Percentiles rank a stretch among this genome's conserved stretches.
phyloP scores from a whole-genome alignment of 2,797 vertebrate genomes.

The Anabas testudineus region DNA sequence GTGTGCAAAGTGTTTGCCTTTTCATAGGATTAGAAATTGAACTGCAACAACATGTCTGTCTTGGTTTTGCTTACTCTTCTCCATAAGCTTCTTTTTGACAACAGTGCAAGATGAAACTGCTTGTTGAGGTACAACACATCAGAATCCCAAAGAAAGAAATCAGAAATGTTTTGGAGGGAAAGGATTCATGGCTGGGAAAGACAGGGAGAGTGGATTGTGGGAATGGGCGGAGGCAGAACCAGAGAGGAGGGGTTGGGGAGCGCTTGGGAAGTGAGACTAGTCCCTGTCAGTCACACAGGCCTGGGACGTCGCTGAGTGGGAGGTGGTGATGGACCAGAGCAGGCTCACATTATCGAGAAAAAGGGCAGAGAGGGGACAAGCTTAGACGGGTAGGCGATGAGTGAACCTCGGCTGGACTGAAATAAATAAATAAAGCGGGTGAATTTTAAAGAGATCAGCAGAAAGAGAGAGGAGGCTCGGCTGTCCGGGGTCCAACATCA shows the following conservation, averaged over 20 bases:
- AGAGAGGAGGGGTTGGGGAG: neutral
- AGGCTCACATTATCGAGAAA: conserved; percentile 58
- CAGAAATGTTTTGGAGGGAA: conserved; percentile 7
- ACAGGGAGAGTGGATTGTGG: conserved; percentile 17
- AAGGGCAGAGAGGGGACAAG: conserved; percentile 70
- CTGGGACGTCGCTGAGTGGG: conserved; percentile 65
- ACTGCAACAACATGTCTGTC: conserved; percentile 2
- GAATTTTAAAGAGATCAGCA: conserved; percentile 37
- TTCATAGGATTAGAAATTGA: conserved; percentile 2
- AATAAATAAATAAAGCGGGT: conserved; percentile 60
- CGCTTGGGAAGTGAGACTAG: conserved; percentile 28
- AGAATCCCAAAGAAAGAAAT: conserved; percentile 11
- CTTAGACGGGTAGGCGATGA: conserved; percentile 67
- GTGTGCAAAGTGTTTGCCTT: neutral
- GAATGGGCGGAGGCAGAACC: conserved; percentile 20
- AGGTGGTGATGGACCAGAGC: conserved; percentile 76
- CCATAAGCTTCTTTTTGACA: neutral
- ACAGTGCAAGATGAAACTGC: conserved; percentile 16
- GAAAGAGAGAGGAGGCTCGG: conserved; percentile 13
- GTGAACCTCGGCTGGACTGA: conserved; percentile 51
- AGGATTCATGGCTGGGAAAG: conserved; percentile 7
- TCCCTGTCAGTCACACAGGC: conserved; percentile 49
- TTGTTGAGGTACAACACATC: conserved; percentile 18
- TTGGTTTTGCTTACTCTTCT: neutral
- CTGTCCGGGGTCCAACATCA: conserved; percentile 51